Base-by-base conservation (phyloP, 2,888 invertebrate species). In the Dexiosoma caninum region DNA sequence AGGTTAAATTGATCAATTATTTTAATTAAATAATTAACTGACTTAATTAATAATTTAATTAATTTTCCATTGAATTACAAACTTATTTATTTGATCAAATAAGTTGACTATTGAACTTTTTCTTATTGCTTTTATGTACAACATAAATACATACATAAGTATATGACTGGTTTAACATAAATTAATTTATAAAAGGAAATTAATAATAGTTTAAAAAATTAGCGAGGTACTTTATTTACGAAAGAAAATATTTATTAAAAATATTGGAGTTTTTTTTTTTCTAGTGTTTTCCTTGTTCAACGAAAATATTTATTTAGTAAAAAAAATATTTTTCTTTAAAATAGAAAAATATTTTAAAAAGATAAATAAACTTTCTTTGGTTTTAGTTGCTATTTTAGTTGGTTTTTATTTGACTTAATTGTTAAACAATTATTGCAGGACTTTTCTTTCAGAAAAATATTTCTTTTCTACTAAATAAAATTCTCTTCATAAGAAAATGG, bases 311-410 rank as follows among this genome's bases (percentile, higher is more conserved):
- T 66, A 64, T 70, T 69, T 70, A 70, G 55, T 1, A 35, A 30
- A 55, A 35, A 44, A 69, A 76, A 59, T 83, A 83, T 83, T 82
- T 67, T 66, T 35, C 57, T 21, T 37, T 21, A 57, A 37, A 37
- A 19, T 35, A 35, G 32, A 49, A 59, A 49, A 16, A 32, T 14
- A 10, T 21, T n/a, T n/a, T n/a, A n/a, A n/a, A n/a, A n/a, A n/a
- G 62, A 21, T 57, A 82, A 62, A 71, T 64, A 44, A 72, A 40
- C 21, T 67, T 57, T 82, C 81, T 75, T 80, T 77, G 70, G 70
- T 67, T 77, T 67, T 37, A 51, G 77, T 72, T 81, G 60, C 71
- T 67, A 46, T 44, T 66, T 53, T 44, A 72, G 62, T 71, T 66
- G 76, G 53, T 66, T 62, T 76, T 42, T 71, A 59, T 74, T 84